Evolutionary conservation across 1,140 invertebrate genomes (phyloP), one percentile per base, ranked within the genome.

Genomic region (Brachionus rubens): DNA sequence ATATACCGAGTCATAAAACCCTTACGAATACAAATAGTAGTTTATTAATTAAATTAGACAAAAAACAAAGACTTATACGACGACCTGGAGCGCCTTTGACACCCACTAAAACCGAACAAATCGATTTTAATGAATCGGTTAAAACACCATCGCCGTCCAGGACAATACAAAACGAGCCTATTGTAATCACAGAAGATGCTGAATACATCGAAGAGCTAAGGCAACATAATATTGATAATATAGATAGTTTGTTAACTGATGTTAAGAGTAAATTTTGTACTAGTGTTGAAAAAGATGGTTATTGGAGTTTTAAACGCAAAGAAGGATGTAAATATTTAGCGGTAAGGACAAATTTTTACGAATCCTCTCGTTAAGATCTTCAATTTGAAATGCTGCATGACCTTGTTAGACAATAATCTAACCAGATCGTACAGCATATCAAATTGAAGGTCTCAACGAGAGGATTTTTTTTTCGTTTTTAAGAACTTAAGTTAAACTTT

Each of bases 251-350:
- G 12, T 12, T 72, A 19, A 54, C 7, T 10, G 68, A 72, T 12
- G 36, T 46, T 9, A 48, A 54, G n/a, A 50, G 19, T 40, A 30
- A 33, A 12, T 41, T 72, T 48, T 21, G 21, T 14, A 72, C 68
- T 21, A 72, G 40, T 54, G 43, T 50, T 21, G 68, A 72, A 16
- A 72, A 52, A 36, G 68, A 72, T n/a, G 68, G 68, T 26, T 54
- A 72, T 26, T 72, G 68, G 68, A 40, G 47, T 28, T 54, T 72
- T 54, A 72, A 50, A 43, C 68, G 68, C 46, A 72, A 72, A 72
- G 68, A 72, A 30, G 68, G 68, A 36, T 72, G 68, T 72, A 72
- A 72, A 72, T 72, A 72, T 54, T 72, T 72, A 54, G 68, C 68
- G 43, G 54, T 59, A 59, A 36, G 54, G 33, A 33, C 19, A 1